Percentiles rank a stretch among this genome's conserved stretches.
These are phyloP conservation scores for Xyrichtys novacula DNA, from an alignment of 2,797 vertebrate species.

Conservation along the genomic window DNA sequence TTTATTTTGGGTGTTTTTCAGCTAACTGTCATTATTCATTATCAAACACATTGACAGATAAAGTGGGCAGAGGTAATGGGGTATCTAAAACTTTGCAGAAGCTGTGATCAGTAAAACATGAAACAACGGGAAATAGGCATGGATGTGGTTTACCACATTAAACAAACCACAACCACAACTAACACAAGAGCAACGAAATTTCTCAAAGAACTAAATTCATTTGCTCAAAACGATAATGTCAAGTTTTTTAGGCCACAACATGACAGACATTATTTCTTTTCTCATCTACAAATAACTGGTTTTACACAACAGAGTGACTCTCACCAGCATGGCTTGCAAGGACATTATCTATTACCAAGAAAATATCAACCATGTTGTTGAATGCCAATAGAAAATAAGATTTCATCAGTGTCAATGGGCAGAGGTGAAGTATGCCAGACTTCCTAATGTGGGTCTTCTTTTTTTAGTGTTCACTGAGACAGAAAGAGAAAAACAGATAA, in stretches of 20 bases:
- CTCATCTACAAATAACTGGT: no score
- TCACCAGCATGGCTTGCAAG: no score
- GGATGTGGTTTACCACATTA: neutral
- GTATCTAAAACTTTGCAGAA: neutral
- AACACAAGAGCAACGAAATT: neutral
- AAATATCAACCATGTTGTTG: no score
- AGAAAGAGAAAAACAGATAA: no score
- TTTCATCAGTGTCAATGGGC: no score
- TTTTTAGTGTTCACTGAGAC: no score
- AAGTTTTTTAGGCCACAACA: neutral
- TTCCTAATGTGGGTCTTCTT: no score
- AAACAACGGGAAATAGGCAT: neutral
- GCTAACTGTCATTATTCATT: neutral
- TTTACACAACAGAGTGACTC: no score
- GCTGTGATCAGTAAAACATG: neutral
- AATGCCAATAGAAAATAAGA: no score
- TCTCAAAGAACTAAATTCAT: neutral
- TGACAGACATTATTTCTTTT: no score
- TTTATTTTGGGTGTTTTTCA: neutral
- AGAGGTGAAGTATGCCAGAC: no score
- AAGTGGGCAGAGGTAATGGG: neutral
- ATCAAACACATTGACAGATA: neutral
- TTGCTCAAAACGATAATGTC: neutral
- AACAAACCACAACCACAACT: neutral
- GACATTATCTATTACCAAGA: no score